These are phyloP conservation scores for Glaucomys volans DNA, from an alignment of 2,113 vertebrate genomes.

Conservation along the genomic window DNA sequence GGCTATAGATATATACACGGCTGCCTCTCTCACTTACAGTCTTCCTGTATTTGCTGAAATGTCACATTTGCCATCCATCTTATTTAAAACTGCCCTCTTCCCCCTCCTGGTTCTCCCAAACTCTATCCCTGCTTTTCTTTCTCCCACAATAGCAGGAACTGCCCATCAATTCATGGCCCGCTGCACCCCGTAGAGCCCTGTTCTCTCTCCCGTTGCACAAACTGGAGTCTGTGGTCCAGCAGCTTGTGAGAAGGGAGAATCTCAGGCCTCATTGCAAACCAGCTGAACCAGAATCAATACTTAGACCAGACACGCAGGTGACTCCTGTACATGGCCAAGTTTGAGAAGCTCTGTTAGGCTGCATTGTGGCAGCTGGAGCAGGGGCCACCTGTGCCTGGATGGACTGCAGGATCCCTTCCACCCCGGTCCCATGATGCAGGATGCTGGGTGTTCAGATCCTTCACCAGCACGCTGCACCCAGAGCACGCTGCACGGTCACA, in stretches of 20 bases:
- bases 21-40: neutral
- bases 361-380: accelerated
- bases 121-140: neutral
- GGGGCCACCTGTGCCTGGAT: no score
- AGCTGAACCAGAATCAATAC: neutral
- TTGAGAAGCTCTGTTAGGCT: neutral
- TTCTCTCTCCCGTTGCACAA: neutral
- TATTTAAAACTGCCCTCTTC: neutral
- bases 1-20: neutral
- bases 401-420: neutral
- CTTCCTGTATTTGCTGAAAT: neutral
- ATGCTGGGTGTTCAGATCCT: no score
- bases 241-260: neutral
- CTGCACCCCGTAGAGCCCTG: accelerated
- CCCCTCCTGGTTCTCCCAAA: neutral
- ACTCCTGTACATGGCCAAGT: accelerated
- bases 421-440: no score
- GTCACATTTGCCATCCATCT: neutral
- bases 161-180: neutral
- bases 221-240: neutral
- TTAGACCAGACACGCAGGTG: neutral
- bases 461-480: neutral
- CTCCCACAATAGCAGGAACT: neutral
- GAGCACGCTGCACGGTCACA: no score
- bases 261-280: neutral